Evolutionary conservation across 2,113 vertebrate species (phyloP).

Genomic region (Sprattus sprattus): DNA sequence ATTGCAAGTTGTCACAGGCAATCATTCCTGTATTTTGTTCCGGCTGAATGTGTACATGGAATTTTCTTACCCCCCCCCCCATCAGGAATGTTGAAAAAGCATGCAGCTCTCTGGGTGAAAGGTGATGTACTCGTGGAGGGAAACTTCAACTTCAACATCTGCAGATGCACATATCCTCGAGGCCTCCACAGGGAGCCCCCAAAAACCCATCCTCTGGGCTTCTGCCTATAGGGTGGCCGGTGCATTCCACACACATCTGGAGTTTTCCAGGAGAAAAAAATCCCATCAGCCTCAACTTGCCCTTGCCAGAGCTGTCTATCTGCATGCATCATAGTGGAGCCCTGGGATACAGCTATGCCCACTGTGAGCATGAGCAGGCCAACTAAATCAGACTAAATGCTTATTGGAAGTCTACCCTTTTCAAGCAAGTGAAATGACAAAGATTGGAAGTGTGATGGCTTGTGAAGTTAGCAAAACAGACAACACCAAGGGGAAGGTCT

Average conservation of each 20-base stretch:
- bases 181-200: neutral
- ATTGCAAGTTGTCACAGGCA: neutral
- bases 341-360: neutral
- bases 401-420: neutral
- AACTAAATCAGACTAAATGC: neutral
- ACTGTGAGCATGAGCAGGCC: neutral
- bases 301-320: neutral
- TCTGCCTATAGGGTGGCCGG: constrained; percentile 13
- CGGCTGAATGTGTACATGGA: neutral
- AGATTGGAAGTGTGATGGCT: neutral
- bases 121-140: constrained; percentile 35
- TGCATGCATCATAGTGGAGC: neutral
- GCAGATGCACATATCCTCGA: neutral
- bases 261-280: constrained; percentile 46
- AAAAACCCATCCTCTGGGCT: neutral
- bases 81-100: neutral
- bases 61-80: neutral
- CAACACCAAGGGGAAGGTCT: neutral
- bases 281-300: neutral
- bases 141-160: constrained; percentile 28
- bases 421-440: neutral
- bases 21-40: neutral
- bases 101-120: constrained; percentile 45
- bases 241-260: constrained; percentile 59
- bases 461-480: neutral